phyloP scores from a whole-genome alignment of 2,113 vertebrate species.

The Zosterops japonicus region DNA sequence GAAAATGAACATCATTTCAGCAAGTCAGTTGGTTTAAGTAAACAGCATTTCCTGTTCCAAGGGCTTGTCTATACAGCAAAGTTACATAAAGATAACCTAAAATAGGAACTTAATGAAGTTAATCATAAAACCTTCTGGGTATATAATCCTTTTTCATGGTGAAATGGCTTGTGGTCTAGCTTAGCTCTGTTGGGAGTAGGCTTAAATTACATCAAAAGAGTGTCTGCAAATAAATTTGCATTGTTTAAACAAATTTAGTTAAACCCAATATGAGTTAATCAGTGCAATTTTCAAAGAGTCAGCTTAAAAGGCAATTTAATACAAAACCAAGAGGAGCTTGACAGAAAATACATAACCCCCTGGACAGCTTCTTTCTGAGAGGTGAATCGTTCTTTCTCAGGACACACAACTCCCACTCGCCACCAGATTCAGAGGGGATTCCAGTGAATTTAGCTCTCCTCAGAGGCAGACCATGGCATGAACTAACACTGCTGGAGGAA shows the following conservation, averaged over 20 bases:
- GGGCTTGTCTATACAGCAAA: background rate
- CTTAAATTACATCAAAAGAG: constrained; percentile 39
- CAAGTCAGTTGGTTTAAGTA: constrained; percentile 8
- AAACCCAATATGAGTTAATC: constrained; percentile 62
- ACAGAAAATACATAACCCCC: background rate
- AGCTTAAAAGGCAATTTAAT: constrained; percentile 18
- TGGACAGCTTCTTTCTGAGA: background rate
- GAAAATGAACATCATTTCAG: background rate
- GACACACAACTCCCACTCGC: background rate
- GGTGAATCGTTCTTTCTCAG: background rate
- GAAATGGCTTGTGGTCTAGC: background rate
- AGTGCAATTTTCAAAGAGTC: constrained; percentile 3
- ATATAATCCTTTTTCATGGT: constrained; percentile 27
- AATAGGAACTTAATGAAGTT: constrained; percentile 16
- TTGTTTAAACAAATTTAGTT: constrained; percentile 42
- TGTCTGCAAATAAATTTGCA: constrained; percentile 35
- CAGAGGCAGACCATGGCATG: background rate
- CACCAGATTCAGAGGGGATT: background rate
- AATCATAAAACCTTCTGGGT: constrained; percentile 15
- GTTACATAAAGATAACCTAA: constrained; percentile 11
- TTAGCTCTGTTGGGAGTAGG: constrained; percentile 27
- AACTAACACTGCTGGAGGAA: background rate
- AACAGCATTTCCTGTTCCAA: background rate
- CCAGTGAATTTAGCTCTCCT: background rate
- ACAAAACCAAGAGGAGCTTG: background rate